Evolutionary conservation across 1,140 invertebrate species (phyloP), one percentile per base, ranked within the genome.

Genomic region (Aphelenchoides avenae): DNA sequence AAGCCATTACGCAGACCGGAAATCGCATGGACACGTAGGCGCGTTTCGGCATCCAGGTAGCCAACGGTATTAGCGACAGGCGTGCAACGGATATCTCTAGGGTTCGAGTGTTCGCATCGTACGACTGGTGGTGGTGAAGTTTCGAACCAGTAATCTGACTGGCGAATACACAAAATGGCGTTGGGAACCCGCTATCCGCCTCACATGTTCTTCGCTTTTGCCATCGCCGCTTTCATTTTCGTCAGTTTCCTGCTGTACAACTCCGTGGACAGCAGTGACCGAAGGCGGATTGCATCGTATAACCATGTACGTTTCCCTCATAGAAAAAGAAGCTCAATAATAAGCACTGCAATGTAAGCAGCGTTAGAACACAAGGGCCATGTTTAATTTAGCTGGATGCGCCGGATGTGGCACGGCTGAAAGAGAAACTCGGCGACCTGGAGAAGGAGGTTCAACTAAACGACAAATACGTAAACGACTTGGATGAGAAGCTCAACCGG

Each of bases 191-290:
- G n/a, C n/a, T n/a, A n/a, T 36, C 18, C 34, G n/a, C 24, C 46
- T 20, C 46, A 31, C 29, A 6, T 49, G 7, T 52, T 52, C 26
- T 55, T 66, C 11, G 29, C 20, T 5, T 20, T 62, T 2, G 60
- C 61, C 2, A 22, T 62, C 31, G 27, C 58, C 20, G 31, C 46
- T 6, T 62, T 62, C 29, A 46, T 62, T 13, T 51, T 63, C 13
- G 29, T 62, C n/a, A 62, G 60, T 50, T 31, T 62, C 30, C n/a
- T 63, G 29, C 29, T 62, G 6, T 62, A 62, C 15, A 6, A 41
- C 24, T 42, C 52, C 11, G 60, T 62, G 2, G 60, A 62, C 26
- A 57, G 59, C 9, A 62, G 57, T 31, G 60, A 34, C 2, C 36
- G 11, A 31, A 18, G 53, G 1, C 7, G 62, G 18, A 29, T 40